These are phyloP conservation scores for Drepana arcuata DNA, from an alignment of 1,140 invertebrate species.

Conservation along the genomic window DNA sequence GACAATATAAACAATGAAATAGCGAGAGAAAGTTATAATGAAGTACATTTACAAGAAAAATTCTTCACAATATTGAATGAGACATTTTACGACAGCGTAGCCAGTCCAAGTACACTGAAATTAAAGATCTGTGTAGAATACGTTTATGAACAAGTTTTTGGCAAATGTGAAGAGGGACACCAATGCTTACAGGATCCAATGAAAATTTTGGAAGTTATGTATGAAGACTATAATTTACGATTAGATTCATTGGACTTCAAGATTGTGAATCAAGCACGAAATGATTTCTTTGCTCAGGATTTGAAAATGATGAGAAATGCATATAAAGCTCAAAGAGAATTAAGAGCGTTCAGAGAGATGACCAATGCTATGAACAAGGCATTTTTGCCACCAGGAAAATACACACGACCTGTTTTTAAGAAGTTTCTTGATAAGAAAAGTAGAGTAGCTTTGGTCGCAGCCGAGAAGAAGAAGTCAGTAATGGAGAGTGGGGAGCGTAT, in stretches of 20 bases:
- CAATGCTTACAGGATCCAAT: constrained; percentile 72
- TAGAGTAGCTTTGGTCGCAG: constrained; percentile 23
- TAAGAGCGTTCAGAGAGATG: constrained; percentile 70
- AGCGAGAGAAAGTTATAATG: constrained; percentile 45
- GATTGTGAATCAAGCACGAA: constrained; percentile 72
- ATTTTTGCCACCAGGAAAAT: constrained; percentile 68
- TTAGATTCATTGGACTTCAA: constrained; percentile 74
- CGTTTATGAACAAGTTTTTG: constrained; percentile 76
- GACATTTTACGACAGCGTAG: constrained; percentile 62
- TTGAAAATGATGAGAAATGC: constrained; percentile 73
- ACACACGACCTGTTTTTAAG: constrained; percentile 27
- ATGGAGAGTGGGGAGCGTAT: constrained; percentile 24
- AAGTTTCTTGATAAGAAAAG: constrained; percentile 44
- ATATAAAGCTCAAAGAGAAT: constrained; percentile 73
- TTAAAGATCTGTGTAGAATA: constrained; percentile 77
- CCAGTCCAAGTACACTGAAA: constrained; percentile 72
- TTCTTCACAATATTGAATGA: constrained; percentile 55
- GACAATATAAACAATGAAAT: constrained; percentile 48
- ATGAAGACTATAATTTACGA: constrained; percentile 72
- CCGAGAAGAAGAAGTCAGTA: constrained; percentile 36
- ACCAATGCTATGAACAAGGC: constrained; percentile 69
- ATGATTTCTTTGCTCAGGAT: constrained; percentile 74
- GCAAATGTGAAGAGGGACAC: constrained; percentile 70
- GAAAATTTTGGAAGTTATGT: constrained; percentile 75
- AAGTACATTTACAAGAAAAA: constrained; percentile 42